A percentile compares a stretch with the other conserved stretches of the same genome.
Evolutionary conservation across 2,888 invertebrate genomes (phyloP).

Genomic region (Xanthia togata): DNA sequence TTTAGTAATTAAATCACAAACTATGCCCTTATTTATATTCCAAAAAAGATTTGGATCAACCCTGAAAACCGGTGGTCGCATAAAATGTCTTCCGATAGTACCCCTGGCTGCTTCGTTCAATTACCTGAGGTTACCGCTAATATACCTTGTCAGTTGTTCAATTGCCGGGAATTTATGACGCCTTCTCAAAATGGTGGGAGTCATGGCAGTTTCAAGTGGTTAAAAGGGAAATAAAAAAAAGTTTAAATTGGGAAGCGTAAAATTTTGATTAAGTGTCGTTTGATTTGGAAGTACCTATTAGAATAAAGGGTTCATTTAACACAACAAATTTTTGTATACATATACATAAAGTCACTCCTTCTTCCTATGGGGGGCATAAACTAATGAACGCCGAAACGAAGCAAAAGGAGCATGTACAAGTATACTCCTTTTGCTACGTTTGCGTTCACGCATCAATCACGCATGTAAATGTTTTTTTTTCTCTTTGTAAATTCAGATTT

Average conservation of each 20-base stretch:
- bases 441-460: background rate
- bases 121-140: constrained; percentile 47
- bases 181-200: constrained; percentile 24
- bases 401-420: too few species aligned
- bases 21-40: background rate
- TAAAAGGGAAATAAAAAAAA: constrained; percentile 6
- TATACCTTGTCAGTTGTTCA: constrained; percentile 47
- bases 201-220: constrained; percentile 10
- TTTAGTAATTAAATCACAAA: background rate
- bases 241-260: background rate
- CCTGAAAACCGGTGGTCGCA: constrained; percentile 35
- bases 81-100: constrained; percentile 65
- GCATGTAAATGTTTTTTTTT: background rate
- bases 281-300: background rate
- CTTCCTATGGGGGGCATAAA: background rate
- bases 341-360: background rate
- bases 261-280: constrained; percentile 25
- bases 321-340: background rate
- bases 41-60: constrained; percentile 18
- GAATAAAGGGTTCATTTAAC: background rate
- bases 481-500: background rate
- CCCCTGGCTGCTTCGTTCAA: constrained; percentile 35
- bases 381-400: background rate
- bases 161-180: constrained; percentile 65
- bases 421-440: background rate